phyloP scores from a whole-genome alignment of 2,797 vertebrate genomes.

The Diglossa cyanea region DNA sequence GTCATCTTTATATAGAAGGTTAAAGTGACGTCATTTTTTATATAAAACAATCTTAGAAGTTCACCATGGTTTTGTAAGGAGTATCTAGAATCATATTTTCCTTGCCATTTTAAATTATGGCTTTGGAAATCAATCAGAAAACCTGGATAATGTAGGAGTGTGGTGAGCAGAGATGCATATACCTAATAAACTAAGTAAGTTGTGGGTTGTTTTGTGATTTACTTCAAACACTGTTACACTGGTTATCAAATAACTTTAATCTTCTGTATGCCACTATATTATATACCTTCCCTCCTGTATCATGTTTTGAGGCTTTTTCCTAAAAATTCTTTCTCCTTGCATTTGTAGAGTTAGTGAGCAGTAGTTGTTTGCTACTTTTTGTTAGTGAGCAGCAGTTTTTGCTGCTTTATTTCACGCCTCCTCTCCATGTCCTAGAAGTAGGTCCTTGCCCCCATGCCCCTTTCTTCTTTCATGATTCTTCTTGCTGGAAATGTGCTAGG shows the following conservation, averaged over 20 bases:
- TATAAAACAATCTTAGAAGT: background rate
- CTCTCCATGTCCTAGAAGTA: background rate
- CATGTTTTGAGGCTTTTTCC: background rate
- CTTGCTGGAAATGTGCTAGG: background rate
- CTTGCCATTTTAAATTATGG: background rate
- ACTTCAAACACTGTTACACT: background rate
- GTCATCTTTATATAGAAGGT: background rate
- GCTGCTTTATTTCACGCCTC: background rate
- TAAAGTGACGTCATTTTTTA: accelerated
- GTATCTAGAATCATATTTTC: background rate
- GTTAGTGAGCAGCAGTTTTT: background rate
- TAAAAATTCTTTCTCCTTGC: background rate
- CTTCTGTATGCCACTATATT: background rate
- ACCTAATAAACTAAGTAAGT: background rate
- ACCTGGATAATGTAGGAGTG: background rate
- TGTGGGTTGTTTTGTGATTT: background rate
- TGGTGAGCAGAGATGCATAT: background rate
- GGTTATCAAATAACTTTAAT: background rate
- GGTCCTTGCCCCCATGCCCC: background rate
- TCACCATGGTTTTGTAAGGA: background rate
- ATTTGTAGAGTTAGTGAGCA: background rate
- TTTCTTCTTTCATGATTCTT: background rate
- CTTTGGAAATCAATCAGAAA: background rate
- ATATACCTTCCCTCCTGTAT: background rate
- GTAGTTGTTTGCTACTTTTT: background rate